Base-by-base conservation (phyloP, 2,888 invertebrate genomes). In the Lepidonotus clava region DNA sequence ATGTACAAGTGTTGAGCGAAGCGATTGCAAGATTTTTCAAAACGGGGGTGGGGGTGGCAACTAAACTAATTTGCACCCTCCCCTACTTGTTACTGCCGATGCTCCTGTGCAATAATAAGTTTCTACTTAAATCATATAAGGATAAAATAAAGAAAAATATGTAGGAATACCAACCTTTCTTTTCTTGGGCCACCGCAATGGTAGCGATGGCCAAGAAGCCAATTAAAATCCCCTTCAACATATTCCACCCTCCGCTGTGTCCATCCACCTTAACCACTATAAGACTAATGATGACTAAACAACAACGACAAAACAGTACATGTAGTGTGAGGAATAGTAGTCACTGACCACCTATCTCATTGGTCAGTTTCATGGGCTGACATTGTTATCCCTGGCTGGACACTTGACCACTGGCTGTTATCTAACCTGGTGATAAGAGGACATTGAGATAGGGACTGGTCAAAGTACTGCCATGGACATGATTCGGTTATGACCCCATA, bases 331-430 rank as follows among this genome's bases (percentile, higher is more conserved):
- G 53, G 21, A n/a, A 53, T 24, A 53, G 18, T 53, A 53, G 53
- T 53, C 53, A 61, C 4, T 61, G 24, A 32, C 28, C 61, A 61
- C n/a, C 24, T n/a, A 24, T 61, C 4, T n/a, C n/a, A 61, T 61
- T 61, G 61, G 61, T 61, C 61, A 28, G 61, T 61, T 4, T 61
- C 61, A 61, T 61, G 61, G 24, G 61, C 28, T 61, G 61, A 61
- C 28, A 24, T 28, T 4, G 11, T 61, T 53, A 53, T 53, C 53
- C 18, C 21, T 53, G n/a, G 53, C 0, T 61, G 61, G 28, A 61
- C 61, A 61, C 28, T 61, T 61, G 61, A 61, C 61, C 24, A 61
- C 28, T n/a, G 11, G 5, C 56, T n/a, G 18, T 56, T 56, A 56
- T n/a, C n/a, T n/a, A n/a, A n/a, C n/a, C n/a, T n/a, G n/a, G n/a